Percentiles rank a stretch among this genome's conserved stretches.
Evolutionary conservation across 2,113 vertebrate species (phyloP).

Genomic region (Phrynosoma blainvillii): DNA sequence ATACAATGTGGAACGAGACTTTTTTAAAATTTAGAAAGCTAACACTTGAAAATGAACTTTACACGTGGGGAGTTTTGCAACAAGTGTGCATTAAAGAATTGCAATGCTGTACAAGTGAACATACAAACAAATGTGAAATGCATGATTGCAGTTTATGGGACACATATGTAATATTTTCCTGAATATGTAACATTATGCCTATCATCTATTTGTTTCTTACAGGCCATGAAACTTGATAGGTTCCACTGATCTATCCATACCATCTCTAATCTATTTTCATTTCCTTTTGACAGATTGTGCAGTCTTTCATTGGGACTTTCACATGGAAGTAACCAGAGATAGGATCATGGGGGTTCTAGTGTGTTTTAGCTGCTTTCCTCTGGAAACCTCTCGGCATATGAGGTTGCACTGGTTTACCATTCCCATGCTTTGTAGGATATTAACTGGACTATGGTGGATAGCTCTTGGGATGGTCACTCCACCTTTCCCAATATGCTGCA

Average conservation of each 20-base stretch:
- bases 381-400: constrained; percentile 62
- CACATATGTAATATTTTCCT: too few relatives aligned
- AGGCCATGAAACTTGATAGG: too few relatives aligned
- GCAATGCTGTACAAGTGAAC: too few relatives aligned
- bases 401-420: constrained; percentile 49
- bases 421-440: constrained; percentile 44
- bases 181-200: too few relatives aligned
- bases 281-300: constrained; percentile 38
- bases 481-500: constrained; percentile 73
- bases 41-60: neutral
- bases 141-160: too few relatives aligned
- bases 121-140: too few relatives aligned
- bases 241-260: neutral
- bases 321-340: constrained; percentile 46
- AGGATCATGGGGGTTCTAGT: constrained; percentile 80
- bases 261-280: neutral
- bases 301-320: constrained; percentile 33
- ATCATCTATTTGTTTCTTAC: too few relatives aligned
- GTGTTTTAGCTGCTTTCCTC: constrained; percentile 61
- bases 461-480: constrained; percentile 75
- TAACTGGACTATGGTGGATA: constrained; percentile 70
- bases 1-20: too few relatives aligned
- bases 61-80: too few relatives aligned
- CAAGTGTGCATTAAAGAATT: too few relatives aligned
- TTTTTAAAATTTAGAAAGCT: neutral